Conservation (phyloP, 2,797 vertebrate genomes). For the Todus mexicanus region DNA sequence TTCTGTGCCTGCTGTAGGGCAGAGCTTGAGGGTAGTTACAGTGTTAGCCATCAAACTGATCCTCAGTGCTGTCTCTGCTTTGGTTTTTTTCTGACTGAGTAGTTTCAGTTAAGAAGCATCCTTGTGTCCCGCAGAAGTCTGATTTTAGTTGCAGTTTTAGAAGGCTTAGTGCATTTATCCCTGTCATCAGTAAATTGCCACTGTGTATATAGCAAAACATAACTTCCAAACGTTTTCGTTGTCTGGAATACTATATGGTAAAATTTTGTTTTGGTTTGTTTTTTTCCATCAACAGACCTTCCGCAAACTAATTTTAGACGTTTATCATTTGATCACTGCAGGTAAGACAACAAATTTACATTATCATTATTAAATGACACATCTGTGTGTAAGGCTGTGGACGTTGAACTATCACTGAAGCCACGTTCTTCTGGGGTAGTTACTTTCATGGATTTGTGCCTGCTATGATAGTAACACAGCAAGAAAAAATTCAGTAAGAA, state of each 20-base stretch:
- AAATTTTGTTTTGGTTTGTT: not conserved
- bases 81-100: too few relatives aligned
- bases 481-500: not conserved
- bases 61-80: too few relatives aligned
- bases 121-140: not conserved
- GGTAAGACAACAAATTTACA: conserved; percentile 70
- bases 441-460: not conserved
- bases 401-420: not conserved
- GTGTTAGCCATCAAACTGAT: fast-evolving
- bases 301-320: conserved; percentile 89
- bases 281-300: conserved; percentile 77
- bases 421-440: not conserved
- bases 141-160: not conserved
- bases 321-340: conserved; percentile 96
- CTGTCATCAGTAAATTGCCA: not conserved
- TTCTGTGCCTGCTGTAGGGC: not conserved
- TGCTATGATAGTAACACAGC: not conserved
- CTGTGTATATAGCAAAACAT: fast-evolving
- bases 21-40: not conserved
- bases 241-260: not conserved
- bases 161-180: not conserved
- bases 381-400: not conserved
- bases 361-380: fast-evolving
- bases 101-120: not conserved
- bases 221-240: not conserved